Conservation (phyloP, 2,113 vertebrate genomes). For the Strigops habroptila region DNA sequence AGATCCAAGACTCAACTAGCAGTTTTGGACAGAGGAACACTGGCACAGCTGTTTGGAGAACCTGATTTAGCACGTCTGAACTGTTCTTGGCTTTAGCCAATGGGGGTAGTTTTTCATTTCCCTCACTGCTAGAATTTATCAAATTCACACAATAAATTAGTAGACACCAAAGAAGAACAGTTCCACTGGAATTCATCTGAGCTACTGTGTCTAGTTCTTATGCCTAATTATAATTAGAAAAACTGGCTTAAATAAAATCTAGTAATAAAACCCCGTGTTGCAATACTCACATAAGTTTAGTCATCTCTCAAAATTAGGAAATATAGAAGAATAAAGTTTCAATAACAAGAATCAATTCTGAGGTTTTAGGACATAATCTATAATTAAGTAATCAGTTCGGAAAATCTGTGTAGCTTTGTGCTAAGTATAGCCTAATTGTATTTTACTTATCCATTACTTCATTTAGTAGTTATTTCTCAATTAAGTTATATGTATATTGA, state of each 20-base stretch:
- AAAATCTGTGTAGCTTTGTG: background rate
- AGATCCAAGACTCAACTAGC: slow-evolving; percentile 32
- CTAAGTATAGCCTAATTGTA: background rate
- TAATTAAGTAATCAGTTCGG: background rate
- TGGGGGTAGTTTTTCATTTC: background rate
- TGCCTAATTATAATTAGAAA: background rate
- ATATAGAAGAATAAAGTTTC: background rate
- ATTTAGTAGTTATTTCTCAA: background rate
- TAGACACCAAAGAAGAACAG: background rate
- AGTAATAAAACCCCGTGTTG: background rate
- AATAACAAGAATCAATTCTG: background rate
- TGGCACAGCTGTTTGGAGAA: slow-evolving; percentile 64
- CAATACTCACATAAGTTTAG: background rate
- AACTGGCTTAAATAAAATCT: background rate
- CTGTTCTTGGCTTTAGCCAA: slow-evolving; percentile 37
- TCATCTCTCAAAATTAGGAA: background rate
- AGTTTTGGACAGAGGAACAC: slow-evolving; percentile 48
- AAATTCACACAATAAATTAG: slow-evolving; percentile 25
- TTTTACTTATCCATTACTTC: background rate
- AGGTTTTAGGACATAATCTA: background rate
- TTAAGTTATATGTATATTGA: background rate
- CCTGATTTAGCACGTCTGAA: slow-evolving; percentile 35
- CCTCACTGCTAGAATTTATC: slow-evolving; percentile 40
- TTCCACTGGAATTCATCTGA: background rate
- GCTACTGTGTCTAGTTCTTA: background rate